Conservation (phyloP, 2,113 vertebrate species). For the Corythaixoides concolor region DNA sequence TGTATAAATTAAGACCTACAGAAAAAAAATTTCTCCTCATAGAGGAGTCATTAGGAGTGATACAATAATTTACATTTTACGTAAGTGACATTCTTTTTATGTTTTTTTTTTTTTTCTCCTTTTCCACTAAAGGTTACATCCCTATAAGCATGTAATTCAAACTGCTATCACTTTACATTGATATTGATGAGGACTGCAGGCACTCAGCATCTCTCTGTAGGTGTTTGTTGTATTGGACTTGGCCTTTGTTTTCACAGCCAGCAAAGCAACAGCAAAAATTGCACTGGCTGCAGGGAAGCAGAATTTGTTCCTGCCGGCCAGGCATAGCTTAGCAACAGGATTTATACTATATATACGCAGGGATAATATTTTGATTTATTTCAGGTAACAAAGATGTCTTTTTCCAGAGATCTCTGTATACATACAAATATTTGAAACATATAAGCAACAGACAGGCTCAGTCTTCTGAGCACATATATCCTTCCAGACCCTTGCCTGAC, state of each 20-base stretch:
- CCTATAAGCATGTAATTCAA: background rate
- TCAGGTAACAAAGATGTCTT: background rate
- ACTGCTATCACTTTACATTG: background rate
- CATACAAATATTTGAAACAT: slow-evolving; percentile 15
- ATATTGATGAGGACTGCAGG: background rate
- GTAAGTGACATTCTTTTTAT: slow-evolving; percentile 2
- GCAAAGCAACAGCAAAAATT: background rate
- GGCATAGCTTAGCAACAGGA: slow-evolving; percentile 19
- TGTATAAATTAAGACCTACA: slow-evolving; percentile 20
- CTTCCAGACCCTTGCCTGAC: slow-evolving; percentile 49
- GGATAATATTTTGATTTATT: slow-evolving; percentile 14
- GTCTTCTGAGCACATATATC: background rate
- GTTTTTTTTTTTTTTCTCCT: background rate
- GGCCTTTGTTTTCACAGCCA: slow-evolving; percentile 27
- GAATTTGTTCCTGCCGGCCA: background rate
- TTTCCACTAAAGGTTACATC: background rate
- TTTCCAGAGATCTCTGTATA: background rate
- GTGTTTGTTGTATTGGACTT: background rate
- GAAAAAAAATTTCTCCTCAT: background rate
- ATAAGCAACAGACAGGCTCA: background rate
- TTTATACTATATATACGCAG: background rate
- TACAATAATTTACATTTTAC: slow-evolving; percentile 44
- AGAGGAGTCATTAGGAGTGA: slow-evolving; percentile 39
- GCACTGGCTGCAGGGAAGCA: background rate
- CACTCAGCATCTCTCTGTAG: background rate